Evolutionary conservation across 2,113 vertebrate species (phyloP).

Genomic region (Thalassoma bifasciatum): DNA sequence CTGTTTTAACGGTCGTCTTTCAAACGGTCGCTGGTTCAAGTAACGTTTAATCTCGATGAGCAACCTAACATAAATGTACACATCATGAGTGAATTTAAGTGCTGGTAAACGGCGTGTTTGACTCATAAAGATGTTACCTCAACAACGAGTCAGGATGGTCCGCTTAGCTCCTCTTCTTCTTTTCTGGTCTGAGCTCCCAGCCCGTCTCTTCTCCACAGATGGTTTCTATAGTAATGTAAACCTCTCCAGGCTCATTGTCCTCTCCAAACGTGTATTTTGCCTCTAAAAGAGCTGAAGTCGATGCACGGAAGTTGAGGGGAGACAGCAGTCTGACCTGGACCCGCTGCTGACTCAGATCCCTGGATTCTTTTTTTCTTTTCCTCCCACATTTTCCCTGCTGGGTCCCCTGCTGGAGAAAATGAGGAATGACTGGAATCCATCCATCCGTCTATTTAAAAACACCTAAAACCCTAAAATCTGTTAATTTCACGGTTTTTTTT

Average conservation of each 20-base stretch:
- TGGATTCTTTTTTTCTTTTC: constrained; percentile 31
- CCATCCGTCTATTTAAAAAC: constrained; percentile 4
- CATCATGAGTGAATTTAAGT: background rate
- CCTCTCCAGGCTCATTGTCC: background rate
- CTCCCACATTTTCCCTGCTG: constrained; percentile 47
- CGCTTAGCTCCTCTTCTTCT: background rate
- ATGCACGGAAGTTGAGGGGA: constrained; percentile 61
- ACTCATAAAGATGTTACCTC: constrained; percentile 46
- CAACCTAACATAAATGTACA: background rate
- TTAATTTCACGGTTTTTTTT: too few relatives aligned
- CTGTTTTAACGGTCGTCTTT: background rate
- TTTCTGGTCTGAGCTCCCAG: background rate
- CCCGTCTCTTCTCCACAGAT: background rate
- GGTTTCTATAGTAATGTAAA: background rate
- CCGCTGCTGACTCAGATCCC: constrained; percentile 60
- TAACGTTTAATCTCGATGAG: background rate
- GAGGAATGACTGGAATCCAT: constrained; percentile 15
- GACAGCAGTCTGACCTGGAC: background rate
- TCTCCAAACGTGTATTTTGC: background rate
- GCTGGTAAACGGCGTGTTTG: constrained; percentile 7
- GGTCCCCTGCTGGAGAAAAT: constrained; percentile 66
- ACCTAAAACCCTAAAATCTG: too few relatives aligned
- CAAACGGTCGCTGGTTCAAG: background rate
- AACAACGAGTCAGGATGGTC: constrained; percentile 17
- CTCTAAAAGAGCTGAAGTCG: background rate